Base-by-base conservation (phyloP, 2,888 invertebrate genomes). In the Caenorhabditis sinica region DNA sequence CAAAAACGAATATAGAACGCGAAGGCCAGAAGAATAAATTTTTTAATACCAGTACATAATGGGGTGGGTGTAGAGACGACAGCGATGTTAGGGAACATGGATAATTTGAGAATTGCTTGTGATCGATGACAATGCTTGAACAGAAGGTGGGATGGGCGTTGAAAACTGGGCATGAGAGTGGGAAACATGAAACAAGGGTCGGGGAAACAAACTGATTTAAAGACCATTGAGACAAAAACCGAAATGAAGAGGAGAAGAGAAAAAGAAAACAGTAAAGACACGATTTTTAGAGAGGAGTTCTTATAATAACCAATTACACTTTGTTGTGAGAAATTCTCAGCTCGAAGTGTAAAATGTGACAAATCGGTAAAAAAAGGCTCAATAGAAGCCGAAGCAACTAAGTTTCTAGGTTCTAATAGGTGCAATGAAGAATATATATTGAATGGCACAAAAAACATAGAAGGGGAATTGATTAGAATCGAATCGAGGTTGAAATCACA, bases 11-110 rank as follows among this genome's bases (percentile, higher is more conserved):
- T 11, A 49, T 28, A 58, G 49, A 36, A 68, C 28, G 28, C 56
- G 58, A 65, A 63, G 40, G 61, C 15, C 40, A 40, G 71, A n/a
- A 28, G 30, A 63, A 40, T 43, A 40, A 40, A 20, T 20, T 49
- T 58, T 36, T 72, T 68, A 49, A 73, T 72, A 80, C 80, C 72
- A 80, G 72, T 80, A 80, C 36, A 73, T 33, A 49, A 58, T 68
- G 25, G 80, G 69, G 61, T 30, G 66, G 20, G 45, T 43, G 25
- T 15, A 53, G 53, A 56, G 36, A 56, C 49, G 28, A 53, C 43
- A 45, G 49, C n/a, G 49, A 49, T 8, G 20, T n/a, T 49, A n/a
- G n/a, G 49, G 20, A 72, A 72, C 72, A 66, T 75, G 75, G 66
- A 75, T 75, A 75, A 30, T 33, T 49, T 75, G 56, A 43, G 51